A percentile compares a stretch with the other conserved stretches of the same genome.
phyloP scores from a whole-genome alignment of 2,888 invertebrate species.

The Trissolcus japonicus region DNA sequence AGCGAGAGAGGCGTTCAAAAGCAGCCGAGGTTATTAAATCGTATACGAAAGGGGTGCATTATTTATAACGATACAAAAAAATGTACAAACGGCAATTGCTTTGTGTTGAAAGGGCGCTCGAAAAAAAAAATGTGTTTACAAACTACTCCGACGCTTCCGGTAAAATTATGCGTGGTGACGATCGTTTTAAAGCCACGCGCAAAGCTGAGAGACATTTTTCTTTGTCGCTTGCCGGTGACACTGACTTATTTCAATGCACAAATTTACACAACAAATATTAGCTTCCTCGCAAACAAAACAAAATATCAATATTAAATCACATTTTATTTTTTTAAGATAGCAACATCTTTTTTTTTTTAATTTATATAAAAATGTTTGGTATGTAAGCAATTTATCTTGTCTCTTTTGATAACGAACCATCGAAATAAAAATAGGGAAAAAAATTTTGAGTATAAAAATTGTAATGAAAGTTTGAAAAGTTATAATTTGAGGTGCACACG shows the following conservation, averaged over 20 bases:
- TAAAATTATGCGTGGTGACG: slow-evolving; percentile 30
- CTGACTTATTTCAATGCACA: slow-evolving; percentile 21
- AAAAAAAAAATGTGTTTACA: slow-evolving; percentile 20
- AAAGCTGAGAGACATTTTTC: slow-evolving; percentile 5
- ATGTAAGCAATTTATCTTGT: too few species aligned
- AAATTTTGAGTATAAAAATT: slow-evolving; percentile 1
- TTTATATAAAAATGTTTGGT: too few species aligned
- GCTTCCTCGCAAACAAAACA: too few species aligned
- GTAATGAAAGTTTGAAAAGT: slow-evolving; percentile 8
- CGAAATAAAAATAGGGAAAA: too few species aligned
- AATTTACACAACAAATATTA: too few species aligned
- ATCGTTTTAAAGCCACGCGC: slow-evolving; percentile 28
- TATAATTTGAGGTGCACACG: slow-evolving; percentile 32
- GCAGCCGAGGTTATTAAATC: slow-evolving; percentile 60
- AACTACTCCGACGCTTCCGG: slow-evolving; percentile 22
- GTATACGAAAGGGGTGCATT: slow-evolving; percentile 12
- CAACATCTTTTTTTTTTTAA: too few species aligned
- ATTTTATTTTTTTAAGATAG: too few species aligned
- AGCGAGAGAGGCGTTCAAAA: slow-evolving; percentile 34
- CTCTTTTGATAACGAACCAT: too few species aligned
- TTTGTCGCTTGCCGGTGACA: slow-evolving; percentile 37
- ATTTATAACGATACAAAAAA: slow-evolving; percentile 29
- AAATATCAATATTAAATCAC: too few species aligned
- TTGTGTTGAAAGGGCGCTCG: background rate
- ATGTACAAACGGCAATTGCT: slow-evolving; percentile 12